Percentiles rank a stretch among this genome's conserved stretches.
Conservation (phyloP, 2,888 invertebrate species). For the Anoncus sp. region DNA sequence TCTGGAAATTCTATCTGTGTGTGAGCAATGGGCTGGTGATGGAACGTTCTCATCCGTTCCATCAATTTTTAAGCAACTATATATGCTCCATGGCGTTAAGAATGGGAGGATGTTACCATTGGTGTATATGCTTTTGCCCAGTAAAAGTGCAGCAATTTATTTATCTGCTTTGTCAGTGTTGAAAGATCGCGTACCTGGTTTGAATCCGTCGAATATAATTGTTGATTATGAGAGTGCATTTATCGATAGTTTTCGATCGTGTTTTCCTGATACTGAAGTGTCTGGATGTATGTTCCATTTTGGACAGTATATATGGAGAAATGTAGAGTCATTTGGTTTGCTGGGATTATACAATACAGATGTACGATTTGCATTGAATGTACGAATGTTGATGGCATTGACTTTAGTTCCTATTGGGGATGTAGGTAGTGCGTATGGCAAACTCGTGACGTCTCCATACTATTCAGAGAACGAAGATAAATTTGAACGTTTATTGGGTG, state of each 20-base stretch:
- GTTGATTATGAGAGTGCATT: constrained; percentile 1
- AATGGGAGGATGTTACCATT: background rate
- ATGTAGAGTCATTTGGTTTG: background rate
- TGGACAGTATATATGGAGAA: background rate
- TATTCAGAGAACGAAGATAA: background rate
- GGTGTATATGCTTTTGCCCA: background rate
- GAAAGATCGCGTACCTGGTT: background rate
- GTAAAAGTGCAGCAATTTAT: background rate
- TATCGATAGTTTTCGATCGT: background rate
- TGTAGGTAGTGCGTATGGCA: background rate
- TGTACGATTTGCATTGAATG: background rate
- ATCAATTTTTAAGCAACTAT: background rate
- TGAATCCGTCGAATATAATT: background rate
- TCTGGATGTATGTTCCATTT: background rate
- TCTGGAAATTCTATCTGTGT: constrained; percentile 6
- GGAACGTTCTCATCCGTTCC: background rate
- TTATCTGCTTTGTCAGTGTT: background rate
- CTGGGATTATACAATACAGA: background rate
- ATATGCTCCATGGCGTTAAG: background rate
- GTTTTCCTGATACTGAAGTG: background rate
- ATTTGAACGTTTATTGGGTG: constrained; percentile 5
- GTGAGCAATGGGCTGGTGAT: background rate
- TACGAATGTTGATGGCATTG: background rate
- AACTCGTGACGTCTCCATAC: background rate
- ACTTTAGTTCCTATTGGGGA: background rate